Evolutionary conservation across 2,888 invertebrate genomes (phyloP), one percentile per base, ranked within the genome.

Genomic region (Leucoma salicis): DNA sequence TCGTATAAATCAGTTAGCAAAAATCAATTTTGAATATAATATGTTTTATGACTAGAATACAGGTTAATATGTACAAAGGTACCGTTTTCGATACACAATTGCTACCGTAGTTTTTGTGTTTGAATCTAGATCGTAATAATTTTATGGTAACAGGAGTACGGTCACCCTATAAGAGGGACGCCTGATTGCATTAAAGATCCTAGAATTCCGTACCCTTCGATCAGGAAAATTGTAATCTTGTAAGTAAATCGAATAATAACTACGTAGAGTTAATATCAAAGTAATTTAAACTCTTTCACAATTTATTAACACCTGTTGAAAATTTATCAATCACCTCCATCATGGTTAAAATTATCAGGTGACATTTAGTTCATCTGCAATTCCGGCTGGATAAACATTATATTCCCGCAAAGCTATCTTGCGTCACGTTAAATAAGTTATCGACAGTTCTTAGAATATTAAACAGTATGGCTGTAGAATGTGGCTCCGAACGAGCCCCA

Each of bases 391-490:
- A 21, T 21, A 21, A 21, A 3, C 21, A 27, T 25, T 10, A 25
- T 27, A n/a, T 27, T n/a, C 27, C 11, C n/a, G 27, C 27, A 27
- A 11, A 4, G 11, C n/a, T 13, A 36, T 42, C 49, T 36, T 48
- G 43, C 49, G 37, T 33, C 43, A 53, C 46, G 43, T 44, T 38
- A 42, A 32, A 35, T 46, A 60, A 67, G 55, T 66, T 70, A 71
- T 72, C 57, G 64, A 59, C 57, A 63, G 61, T 87, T 83, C 83
- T 72, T 64, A 66, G 82, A 84, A 87, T 71, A 75, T 77, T 71
- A 77, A 74, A 84, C 83, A 83, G 82, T 78, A 68, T 71, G 60
- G 57, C 60, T 57, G 66, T 69, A 81, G 78, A 83, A 83, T 84
- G 76, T 79, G 73, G 74, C 72, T 71, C 70, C 74, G 75, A 81